Base-by-base conservation (phyloP, 1,140 invertebrate species). In the Rhopalosiphum maidis region DNA sequence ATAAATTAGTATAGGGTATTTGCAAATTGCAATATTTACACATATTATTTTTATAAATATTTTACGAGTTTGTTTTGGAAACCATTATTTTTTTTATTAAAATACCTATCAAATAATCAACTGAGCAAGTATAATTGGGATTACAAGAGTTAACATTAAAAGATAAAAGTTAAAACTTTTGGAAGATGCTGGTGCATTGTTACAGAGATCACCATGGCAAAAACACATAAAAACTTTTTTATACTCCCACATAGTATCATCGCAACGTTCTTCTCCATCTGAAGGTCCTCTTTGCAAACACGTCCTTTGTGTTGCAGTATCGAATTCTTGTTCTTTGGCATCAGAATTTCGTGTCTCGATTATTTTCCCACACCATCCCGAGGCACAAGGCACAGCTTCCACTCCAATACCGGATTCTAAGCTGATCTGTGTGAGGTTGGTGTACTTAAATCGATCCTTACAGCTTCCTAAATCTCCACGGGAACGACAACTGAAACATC, bases 301-400 rank as follows among this genome's bases (percentile, higher is more conserved):
- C 95, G 97, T 97, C 94, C 98, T 96, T 95, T 99, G 97, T 4
- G 97, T 98, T 30, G 98, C 98, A 77, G 97, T 96, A 93, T 98
- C 98, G 95, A 98, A 98, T 95, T 98, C 98, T 95, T 96, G 96
- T 95, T 96, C 96, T 95, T 97, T 96, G 94, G 96, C 96, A 88
- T 97, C 95, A 95, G 96, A 96, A 93, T 95, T 94, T 94, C 96
- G 96, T 60, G 97, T 97, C 95, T 99, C 98, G 43, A 98, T 96
- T 82, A 98, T 97, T 96, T 99, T 99, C 21, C 97, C 97, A 95
- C 98, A 99, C 98, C 98, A 99, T 51, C 98, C 98, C 18, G 98
- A 98, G 22, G 97, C 97, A 95, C 98, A 99, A 1, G 98, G 98
- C 18, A 97, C 96, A 5, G 97, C 96, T 94, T 97, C 96, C 1